A percentile compares a stretch with the other conserved stretches of the same genome.
Evolutionary conservation across 37 sponge, comb jelly and placozoan species (phyloP).

Genomic region (Aphrocallistes beatrix): DNA sequence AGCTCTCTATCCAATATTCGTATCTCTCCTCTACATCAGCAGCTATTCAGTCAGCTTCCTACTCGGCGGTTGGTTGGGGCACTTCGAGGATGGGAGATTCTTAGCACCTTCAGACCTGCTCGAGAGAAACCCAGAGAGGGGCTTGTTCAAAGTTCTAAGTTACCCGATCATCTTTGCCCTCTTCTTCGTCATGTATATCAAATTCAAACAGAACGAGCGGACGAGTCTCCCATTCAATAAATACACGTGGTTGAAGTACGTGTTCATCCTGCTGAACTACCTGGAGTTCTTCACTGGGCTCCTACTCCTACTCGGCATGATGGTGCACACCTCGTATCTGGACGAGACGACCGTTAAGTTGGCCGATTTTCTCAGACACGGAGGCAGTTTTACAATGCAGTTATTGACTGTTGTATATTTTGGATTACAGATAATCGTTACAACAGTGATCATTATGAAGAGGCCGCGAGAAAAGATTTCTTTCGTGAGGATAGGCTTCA

Average conservation of each 20-base stretch:
- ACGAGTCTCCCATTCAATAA: not conserved
- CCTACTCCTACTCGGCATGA: not conserved
- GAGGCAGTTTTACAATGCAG: conserved; percentile 5
- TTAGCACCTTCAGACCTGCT: not conserved
- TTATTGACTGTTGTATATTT: not conserved
- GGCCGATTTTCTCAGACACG: not conserved
- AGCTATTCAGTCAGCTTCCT: not conserved
- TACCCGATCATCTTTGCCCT: not conserved
- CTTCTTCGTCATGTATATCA: not conserved
- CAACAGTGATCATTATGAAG: not conserved
- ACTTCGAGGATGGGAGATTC: not conserved
- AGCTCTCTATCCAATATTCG: not conserved
- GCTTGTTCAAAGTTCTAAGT: not conserved
- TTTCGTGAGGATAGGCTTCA: not conserved
- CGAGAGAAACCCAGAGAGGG: not conserved
- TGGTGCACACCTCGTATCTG: conserved; percentile 13
- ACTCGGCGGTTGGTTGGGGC: not conserved
- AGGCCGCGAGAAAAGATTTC: not conserved
- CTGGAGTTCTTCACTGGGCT: not conserved
- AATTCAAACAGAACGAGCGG: not conserved
- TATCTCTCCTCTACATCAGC: conserved; percentile 6
- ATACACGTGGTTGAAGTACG: conserved; percentile 2
- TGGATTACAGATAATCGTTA: not conserved
- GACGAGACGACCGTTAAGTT: not conserved
- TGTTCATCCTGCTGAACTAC: conserved; percentile 8